These are phyloP conservation scores for Apotomis turbidana DNA, from an alignment of 2,888 invertebrate genomes.

Conservation along the genomic window DNA sequence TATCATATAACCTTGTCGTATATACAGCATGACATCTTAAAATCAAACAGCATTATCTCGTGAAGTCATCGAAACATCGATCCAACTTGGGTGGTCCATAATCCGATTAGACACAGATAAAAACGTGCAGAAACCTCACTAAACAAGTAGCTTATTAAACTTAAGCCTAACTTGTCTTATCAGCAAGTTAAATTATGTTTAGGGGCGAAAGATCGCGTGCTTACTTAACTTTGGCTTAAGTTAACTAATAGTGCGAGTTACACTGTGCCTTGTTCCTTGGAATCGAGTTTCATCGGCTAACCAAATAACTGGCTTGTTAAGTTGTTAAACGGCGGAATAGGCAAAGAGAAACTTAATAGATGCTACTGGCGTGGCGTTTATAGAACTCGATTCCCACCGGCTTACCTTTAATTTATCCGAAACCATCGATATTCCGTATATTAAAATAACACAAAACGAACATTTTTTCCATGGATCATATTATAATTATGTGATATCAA, in stretches of 20 bases:
- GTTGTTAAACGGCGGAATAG: conserved; percentile 11
- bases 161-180: conserved; percentile 30
- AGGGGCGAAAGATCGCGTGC: conserved; percentile 51
- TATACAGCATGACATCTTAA: neutral
- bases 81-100: conserved; percentile 29
- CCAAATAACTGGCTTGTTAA: conserved; percentile 16
- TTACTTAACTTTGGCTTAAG: conserved; percentile 52
- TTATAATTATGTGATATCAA: no score
- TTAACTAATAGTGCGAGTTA: conserved; percentile 50
- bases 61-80: neutral
- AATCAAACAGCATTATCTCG: neutral
- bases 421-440: neutral
- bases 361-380: no score
- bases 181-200: conserved; percentile 28
- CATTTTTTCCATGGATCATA: no score
- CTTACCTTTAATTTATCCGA: no score
- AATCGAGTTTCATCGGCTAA: conserved; percentile 42
- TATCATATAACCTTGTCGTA: neutral
- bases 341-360: neutral
- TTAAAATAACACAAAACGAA: no score
- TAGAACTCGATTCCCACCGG: no score
- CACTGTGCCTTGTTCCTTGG: conserved; percentile 54
- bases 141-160: conserved; percentile 23
- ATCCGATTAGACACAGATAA: conserved; percentile 28
- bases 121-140: conserved; percentile 28